A percentile compares a stretch with the other conserved stretches of the same genome.
Conservation (phyloP, 2,888 invertebrate species). For the Papilio protenor region DNA sequence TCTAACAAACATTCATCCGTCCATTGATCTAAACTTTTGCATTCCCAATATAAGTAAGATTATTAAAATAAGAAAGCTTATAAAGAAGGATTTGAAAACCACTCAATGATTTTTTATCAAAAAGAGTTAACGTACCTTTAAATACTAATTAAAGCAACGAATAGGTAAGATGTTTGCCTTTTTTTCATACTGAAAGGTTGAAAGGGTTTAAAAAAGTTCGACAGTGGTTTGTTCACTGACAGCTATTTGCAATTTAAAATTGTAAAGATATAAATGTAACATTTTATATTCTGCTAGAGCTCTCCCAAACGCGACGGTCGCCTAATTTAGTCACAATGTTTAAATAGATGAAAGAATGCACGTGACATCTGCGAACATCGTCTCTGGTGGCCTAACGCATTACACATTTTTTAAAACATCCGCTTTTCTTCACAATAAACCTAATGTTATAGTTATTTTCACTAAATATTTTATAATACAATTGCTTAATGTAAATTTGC, state of each 20-base stretch:
- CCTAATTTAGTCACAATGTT: constrained; percentile 3
- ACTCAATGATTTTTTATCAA: no score
- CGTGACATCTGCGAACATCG: background rate
- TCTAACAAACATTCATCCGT: no score
- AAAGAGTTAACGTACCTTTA: background rate
- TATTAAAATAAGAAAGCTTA: no score
- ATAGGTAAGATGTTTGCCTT: no score
- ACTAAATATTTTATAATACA: no score
- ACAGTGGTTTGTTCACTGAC: background rate
- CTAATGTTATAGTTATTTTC: background rate
- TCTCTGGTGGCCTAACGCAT: constrained; percentile 6
- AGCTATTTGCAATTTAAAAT: background rate
- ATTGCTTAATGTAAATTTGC: background rate
- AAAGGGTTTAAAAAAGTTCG: no score
- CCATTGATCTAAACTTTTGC: no score
- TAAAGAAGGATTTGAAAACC: no score
- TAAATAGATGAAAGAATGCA: constrained; percentile 3
- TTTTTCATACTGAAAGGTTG: no score
- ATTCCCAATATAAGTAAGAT: no score
- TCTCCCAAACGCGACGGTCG: background rate
- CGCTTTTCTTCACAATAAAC: background rate
- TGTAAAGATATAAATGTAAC: background rate
- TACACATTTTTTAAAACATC: background rate
- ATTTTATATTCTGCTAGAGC: background rate
- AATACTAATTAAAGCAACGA: background rate